These are phyloP conservation scores for Euplexia lucipara DNA, from an alignment of 2,888 invertebrate genomes.

Conservation along the genomic window DNA sequence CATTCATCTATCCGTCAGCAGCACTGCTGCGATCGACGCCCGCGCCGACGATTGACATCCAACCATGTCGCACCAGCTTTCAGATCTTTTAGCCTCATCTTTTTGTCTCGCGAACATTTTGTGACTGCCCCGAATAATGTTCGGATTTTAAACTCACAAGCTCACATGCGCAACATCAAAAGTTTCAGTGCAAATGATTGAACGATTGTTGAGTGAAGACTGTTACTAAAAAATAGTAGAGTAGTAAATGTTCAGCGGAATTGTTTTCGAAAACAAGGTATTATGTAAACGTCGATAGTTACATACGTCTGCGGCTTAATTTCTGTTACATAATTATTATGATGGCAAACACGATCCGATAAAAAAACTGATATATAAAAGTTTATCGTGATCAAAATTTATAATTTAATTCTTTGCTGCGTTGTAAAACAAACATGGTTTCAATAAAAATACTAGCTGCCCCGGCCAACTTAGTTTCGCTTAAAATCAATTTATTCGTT, in stretches of 20 bases:
- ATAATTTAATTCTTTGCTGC: no score
- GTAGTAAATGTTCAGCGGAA: slow-evolving; percentile 22
- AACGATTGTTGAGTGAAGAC: slow-evolving; percentile 46
- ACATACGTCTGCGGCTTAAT: not conserved
- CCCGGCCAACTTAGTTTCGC: no score
- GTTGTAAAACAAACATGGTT: no score
- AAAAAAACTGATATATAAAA: no score
- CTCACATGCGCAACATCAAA: slow-evolving; percentile 49
- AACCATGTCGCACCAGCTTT: slow-evolving; percentile 62
- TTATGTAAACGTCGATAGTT: slow-evolving; percentile 21
- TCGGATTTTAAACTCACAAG: slow-evolving; percentile 35
- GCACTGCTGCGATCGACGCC: slow-evolving; percentile 63
- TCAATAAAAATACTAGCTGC: no score
- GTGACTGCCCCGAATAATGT: slow-evolving; percentile 35
- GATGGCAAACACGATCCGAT: not conserved
- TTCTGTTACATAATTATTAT: not conserved
- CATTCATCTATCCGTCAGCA: slow-evolving; percentile 84
- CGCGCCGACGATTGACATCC: slow-evolving; percentile 70
- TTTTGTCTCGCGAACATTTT: slow-evolving; percentile 59
- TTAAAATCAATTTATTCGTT: no score
- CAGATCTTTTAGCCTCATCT: slow-evolving; percentile 67
- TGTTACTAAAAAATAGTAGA: slow-evolving; percentile 27
- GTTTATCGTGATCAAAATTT: no score
- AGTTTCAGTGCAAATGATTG: slow-evolving; percentile 47
- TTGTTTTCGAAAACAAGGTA: slow-evolving; percentile 27